Evolutionary conservation across 1,140 invertebrate genomes (phyloP).

Genomic region (Drosophila lowei): DNA sequence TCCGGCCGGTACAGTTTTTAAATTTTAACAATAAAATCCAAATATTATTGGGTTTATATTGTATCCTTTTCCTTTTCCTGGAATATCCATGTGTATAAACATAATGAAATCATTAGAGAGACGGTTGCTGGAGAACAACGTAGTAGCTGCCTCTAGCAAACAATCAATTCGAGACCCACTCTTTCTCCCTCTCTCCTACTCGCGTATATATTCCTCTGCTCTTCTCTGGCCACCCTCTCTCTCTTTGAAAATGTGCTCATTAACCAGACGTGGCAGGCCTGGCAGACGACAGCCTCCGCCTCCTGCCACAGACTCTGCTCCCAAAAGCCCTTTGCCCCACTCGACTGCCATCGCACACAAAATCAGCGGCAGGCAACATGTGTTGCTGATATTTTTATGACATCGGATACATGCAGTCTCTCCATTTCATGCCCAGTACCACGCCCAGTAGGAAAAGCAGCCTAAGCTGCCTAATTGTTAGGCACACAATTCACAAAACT

Average conservation of each 20-base stretch:
- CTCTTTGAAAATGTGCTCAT: constrained; percentile 39
- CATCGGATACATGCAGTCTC: constrained; percentile 63
- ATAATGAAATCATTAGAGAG: no score
- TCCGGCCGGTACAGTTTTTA: no score
- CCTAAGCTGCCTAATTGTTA: constrained; percentile 77
- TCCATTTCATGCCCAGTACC: constrained; percentile 24
- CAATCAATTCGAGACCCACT: neutral
- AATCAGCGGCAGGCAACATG: constrained; percentile 61
- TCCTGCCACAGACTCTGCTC: neutral
- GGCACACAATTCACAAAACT: constrained; percentile 51
- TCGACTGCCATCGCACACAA: constrained; percentile 19
- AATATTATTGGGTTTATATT: no score
- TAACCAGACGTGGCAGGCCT: constrained; percentile 54
- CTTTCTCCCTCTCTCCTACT: neutral
- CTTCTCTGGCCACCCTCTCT: constrained; percentile 7
- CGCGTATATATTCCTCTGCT: neutral
- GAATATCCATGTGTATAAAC: no score
- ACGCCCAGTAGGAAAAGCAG: constrained; percentile 30
- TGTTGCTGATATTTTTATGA: constrained; percentile 70
- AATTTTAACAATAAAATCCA: no score
- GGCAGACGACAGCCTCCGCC: constrained; percentile 41
- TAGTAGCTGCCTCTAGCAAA: no score
- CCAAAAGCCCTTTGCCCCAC: constrained; percentile 3
- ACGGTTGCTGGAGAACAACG: no score
- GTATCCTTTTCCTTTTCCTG: no score